Evolutionary conservation across 2,797 vertebrate species (phyloP), one percentile per base, ranked within the genome.

Genomic region (Sebastiscus albofasciatus): DNA sequence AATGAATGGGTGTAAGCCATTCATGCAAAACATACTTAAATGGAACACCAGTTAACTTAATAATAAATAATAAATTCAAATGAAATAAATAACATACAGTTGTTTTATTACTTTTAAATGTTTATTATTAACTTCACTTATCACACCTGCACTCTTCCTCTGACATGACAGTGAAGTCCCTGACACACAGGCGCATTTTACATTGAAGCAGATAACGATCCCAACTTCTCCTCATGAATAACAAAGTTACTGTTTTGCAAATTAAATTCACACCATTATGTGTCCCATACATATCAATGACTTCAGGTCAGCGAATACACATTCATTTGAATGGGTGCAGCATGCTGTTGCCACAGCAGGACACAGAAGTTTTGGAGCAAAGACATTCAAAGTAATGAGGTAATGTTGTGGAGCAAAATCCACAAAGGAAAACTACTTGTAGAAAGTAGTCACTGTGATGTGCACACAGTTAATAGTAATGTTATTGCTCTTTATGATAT

Each of bases 231-330:
- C 61, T 65, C 58, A 75, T 82, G 82, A 89, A 92, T 92, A 75
- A 83, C 89, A 92, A 88, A 85, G 85, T 79, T 75, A 67, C 79
- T 81, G 81, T 89, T 90, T 81, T 90, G 86, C 86, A 79, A 92
- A 94, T 93, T 88, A 67, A 85, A 92, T 92, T 93, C 89, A 71
- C 90, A 88, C 85, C 71, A 84, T 91, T 87, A 90, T 67, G 85
- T 78, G 52, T 29, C 49, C 67, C 59, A 85, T 92, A 87, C 87
- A 91, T 90, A 85, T 90, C 87, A 93, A 87, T 91, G 72, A 86
- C 83, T 13, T 13, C 69, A 39, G 56, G 83, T 77, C 83, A 79
- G 80, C 67, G 68, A 92, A 93, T 92, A 91, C 89, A 84, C 92
- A 90, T 90, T 77, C 22, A 42, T 67, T 67, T 75, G 60, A 89